Evolutionary conservation across 2,888 invertebrate species (phyloP), one percentile per base, ranked within the genome.

Genomic region (Dichetophora obliterata): DNA sequence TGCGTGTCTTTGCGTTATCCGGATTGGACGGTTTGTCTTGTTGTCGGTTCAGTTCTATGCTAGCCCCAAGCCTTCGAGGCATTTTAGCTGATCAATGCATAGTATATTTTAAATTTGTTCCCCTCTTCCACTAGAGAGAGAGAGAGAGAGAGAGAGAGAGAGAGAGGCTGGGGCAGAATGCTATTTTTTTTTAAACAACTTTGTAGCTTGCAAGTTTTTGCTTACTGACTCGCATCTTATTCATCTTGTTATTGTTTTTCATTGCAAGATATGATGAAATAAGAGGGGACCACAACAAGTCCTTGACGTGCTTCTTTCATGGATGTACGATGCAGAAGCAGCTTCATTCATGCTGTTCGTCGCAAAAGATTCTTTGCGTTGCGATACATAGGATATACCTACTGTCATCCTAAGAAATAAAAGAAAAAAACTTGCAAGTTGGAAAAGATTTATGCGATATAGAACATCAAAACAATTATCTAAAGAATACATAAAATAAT

Each of bases 381-480:
- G 54, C 9, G 63, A 14, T 16, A 63, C 24, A 31, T 5, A 9
- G 14, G 8, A 14, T 22, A 54, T 8, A 54, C n/a, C n/a, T n/a
- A n/a, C n/a, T n/a, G n/a, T n/a, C n/a, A n/a, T n/a, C n/a, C n/a
- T 19, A 52, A 52, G 19, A 52, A 52, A 54, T 54, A 43, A 43
- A 14, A n/a, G 19, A 54, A 63, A 27, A 31, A 63, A 63, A 63
- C 63, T 27, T 31, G 63, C 63, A 63, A 63, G 70, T 9, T 68
- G 48, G 5, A 19, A 54, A 63, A 63, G 75, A 70, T 70, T 50
- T 24, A 70, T 59, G 54, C 63, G 75, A 75, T 75, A 70, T 71
- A 70, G 24, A 43, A 70, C 75, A 70, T 70, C 70, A 52, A 63
- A 75, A 75, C 75, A 75, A 75, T 70, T 75, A 70, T 68, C 68